These are phyloP conservation scores for Liodrosophila aerea DNA, from an alignment of 2,888 invertebrate species.

Conservation along the genomic window DNA sequence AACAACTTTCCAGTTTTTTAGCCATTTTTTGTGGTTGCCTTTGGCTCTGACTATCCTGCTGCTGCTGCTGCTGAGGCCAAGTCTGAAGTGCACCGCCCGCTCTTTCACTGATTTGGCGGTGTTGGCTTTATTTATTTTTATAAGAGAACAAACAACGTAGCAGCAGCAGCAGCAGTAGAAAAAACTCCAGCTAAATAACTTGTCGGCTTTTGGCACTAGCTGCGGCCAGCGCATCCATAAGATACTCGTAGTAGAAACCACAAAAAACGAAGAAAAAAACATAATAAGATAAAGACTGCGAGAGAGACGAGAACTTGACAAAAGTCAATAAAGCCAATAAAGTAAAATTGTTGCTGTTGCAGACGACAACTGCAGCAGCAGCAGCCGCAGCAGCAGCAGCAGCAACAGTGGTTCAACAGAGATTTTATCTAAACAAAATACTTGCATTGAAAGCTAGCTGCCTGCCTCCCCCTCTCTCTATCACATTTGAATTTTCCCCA, in stretches of 20 bases:
- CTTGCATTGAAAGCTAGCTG: not conserved
- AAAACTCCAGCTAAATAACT: conserved; percentile 59
- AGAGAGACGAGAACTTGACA: conserved; percentile 65
- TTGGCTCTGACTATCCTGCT: conserved; percentile 38
- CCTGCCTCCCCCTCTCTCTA: too few species aligned
- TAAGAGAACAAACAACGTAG: conserved; percentile 61
- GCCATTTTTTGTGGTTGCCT: conserved; percentile 46
- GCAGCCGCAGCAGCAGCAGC: conserved; percentile 18
- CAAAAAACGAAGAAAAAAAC: not conserved
- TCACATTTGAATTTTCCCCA: not conserved
- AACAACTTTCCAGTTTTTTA: conserved; percentile 78
- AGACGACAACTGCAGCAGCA: conserved; percentile 21
- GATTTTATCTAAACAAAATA: too few species aligned
- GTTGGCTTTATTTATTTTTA: conserved; percentile 70
- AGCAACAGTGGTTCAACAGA: conserved; percentile 5
- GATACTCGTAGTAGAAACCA: conserved; percentile 20
- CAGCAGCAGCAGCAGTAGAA: conserved; percentile 23
- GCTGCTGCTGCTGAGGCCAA: conserved; percentile 18
- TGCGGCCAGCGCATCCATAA: conserved; percentile 38
- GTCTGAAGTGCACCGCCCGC: conserved; percentile 37
- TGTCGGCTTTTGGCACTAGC: conserved; percentile 49
- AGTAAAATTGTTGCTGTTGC: conserved; percentile 47
- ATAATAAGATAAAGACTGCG: conserved; percentile 25
- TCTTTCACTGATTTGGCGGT: conserved; percentile 57
- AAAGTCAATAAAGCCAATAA: conserved; percentile 78